Percentiles rank a stretch among this genome's conserved stretches.
Evolutionary conservation across 2,113 vertebrate genomes (phyloP).

Genomic region (Phalacrocorax pelagicus): DNA sequence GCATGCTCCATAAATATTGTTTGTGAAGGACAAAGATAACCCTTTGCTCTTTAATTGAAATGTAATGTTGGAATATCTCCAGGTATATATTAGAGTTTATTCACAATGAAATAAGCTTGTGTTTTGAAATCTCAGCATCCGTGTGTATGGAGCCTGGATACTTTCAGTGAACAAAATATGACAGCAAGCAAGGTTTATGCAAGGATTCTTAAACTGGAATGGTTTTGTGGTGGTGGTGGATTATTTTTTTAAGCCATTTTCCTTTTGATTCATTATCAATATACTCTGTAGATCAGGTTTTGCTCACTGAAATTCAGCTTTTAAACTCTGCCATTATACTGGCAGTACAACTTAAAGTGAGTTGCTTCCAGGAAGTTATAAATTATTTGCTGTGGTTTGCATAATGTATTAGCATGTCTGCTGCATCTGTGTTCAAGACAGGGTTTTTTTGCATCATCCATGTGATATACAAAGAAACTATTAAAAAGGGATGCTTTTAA

Average conservation of each 20-base stretch:
- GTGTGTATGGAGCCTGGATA: neutral
- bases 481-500: neutral
- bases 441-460: neutral
- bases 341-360: neutral
- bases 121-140: neutral
- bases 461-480: neutral
- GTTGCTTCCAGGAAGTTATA: constrained; percentile 3
- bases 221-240: neutral
- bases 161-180: neutral
- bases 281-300: neutral
- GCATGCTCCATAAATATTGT: neutral
- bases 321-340: neutral
- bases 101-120: neutral
- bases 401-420: constrained; percentile 6
- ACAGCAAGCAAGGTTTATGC: neutral
- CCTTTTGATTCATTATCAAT: neutral
- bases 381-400: constrained; percentile 34
- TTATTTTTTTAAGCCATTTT: neutral
- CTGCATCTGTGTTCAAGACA: neutral
- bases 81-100: neutral
- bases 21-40: neutral
- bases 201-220: neutral
- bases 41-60: neutral
- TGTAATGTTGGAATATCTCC: neutral
- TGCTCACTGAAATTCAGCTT: neutral